Conservation (phyloP, 1,140 invertebrate species). For the Solenopsis fugax region DNA sequence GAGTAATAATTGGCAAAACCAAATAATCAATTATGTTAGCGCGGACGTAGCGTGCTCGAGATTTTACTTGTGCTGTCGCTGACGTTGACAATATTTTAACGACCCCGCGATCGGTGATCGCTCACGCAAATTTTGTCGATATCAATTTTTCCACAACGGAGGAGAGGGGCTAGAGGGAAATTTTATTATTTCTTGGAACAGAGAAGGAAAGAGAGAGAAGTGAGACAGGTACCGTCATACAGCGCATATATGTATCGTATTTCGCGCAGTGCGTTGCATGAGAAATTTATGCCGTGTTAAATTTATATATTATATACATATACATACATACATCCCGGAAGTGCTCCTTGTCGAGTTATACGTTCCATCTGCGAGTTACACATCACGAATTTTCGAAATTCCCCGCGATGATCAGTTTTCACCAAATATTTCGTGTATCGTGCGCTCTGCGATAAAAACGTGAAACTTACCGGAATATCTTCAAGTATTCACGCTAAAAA, state of each 20-base stretch:
- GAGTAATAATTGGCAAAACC: conserved; percentile 64
- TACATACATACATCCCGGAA: neutral
- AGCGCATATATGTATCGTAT: conserved; percentile 34
- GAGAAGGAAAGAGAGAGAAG: neutral
- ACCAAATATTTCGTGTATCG: neutral
- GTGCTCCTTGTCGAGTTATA: conserved; percentile 33
- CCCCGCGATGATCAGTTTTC: neutral
- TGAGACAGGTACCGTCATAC: conserved; percentile 29
- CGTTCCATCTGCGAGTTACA: conserved; percentile 44
- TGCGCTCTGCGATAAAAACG: neutral
- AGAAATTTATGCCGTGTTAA: conserved; percentile 57
- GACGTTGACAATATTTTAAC: neutral
- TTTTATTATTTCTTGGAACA: conserved; percentile 21
- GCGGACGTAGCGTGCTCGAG: too few relatives aligned
- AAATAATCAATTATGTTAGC: conserved; percentile 38
- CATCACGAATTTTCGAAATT: conserved; percentile 43
- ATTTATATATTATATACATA: conserved; percentile 48
- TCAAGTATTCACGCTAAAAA: neutral
- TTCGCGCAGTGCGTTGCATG: conserved; percentile 2
- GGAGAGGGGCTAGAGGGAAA: neutral
- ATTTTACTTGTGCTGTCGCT: neutral
- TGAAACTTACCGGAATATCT: neutral
- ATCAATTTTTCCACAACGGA: neutral
- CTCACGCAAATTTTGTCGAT: neutral
- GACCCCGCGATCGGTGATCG: neutral